Conservation (phyloP, 2,113 vertebrate species). For the Macroglossus sobrinus region DNA sequence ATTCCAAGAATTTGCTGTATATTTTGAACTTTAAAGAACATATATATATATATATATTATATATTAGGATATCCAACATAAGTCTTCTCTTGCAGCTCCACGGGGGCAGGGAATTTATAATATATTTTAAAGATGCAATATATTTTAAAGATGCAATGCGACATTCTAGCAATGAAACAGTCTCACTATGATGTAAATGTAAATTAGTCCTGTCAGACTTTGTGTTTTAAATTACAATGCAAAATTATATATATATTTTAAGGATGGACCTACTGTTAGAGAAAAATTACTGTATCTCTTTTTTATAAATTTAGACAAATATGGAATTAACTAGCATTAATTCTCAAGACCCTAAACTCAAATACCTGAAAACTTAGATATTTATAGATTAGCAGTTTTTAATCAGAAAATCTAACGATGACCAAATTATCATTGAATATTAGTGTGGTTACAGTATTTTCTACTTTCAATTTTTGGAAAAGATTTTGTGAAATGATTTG, state of each 20-base stretch:
- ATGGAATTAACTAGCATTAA: background rate
- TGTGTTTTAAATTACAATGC: conserved; percentile 37
- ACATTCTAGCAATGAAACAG: conserved; percentile 19
- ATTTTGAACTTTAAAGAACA: background rate
- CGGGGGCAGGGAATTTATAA: background rate
- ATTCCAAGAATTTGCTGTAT: background rate
- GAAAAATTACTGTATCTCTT: background rate
- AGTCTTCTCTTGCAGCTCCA: background rate
- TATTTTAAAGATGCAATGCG: conserved; percentile 20
- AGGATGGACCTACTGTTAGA: background rate
- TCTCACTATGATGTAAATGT: conserved; percentile 6
- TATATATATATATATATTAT: background rate
- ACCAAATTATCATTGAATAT: background rate
- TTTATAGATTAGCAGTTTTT: background rate
- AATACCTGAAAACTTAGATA: background rate
- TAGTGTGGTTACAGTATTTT: background rate
- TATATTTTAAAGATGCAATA: no score
- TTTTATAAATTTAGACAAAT: conserved; percentile 12
- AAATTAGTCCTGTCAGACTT: conserved; percentile 35
- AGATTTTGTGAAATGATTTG: background rate
- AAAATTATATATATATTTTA: conserved; percentile 30
- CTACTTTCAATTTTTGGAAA: background rate
- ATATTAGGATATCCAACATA: background rate
- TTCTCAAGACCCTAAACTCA: background rate
- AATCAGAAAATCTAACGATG: conserved; percentile 4